Evolutionary conservation across 2,888 invertebrate species (phyloP).

Genomic region (Autographa pulchrina): DNA sequence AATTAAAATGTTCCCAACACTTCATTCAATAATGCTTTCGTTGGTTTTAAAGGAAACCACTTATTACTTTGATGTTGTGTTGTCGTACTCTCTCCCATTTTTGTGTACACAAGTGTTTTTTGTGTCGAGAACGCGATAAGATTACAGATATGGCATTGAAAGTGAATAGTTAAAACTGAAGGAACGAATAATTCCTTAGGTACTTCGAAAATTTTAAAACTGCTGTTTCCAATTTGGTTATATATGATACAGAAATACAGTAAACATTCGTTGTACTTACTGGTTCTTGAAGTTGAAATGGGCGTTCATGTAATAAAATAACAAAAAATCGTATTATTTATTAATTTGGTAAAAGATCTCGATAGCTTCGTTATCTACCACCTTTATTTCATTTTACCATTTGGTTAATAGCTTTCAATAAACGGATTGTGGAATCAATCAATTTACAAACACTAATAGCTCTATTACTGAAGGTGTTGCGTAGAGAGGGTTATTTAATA

Average conservation of each 20-base stretch:
- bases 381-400: neutral
- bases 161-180: neutral
- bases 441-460: neutral
- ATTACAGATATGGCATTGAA: neutral
- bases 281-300: no score
- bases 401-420: neutral
- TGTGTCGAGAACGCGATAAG: neutral
- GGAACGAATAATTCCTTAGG: no score
- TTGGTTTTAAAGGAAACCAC: conserved; percentile 10
- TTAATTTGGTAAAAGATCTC: no score
- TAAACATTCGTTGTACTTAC: no score
- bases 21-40: conserved; percentile 16
- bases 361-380: neutral
- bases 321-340: no score
- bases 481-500: neutral
- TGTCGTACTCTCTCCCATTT: neutral
- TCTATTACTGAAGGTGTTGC: neutral
- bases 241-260: no score
- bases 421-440: neutral
- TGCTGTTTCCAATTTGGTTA: no score
- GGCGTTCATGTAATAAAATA: no score
- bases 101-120: neutral
- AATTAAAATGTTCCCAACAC: conserved; percentile 38
- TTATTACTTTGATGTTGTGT: conserved; percentile 11
- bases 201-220: no score